These are phyloP conservation scores for Channa maculata DNA, from an alignment of 2,113 vertebrate genomes.

Conservation along the genomic window DNA sequence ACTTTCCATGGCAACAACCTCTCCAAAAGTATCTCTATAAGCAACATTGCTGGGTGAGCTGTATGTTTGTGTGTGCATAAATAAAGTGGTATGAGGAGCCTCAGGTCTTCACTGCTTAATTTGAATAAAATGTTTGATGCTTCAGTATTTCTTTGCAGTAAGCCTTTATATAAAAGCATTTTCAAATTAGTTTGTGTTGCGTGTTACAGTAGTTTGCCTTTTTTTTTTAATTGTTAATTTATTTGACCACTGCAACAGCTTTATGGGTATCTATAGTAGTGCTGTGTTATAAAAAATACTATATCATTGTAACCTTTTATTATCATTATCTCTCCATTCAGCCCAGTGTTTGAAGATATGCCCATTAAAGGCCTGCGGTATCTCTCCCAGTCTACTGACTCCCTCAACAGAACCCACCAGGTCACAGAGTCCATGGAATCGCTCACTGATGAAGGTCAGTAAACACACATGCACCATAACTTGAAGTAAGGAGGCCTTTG, in stretches of 20 bases:
- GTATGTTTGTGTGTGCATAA: not conserved
- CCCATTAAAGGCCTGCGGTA: constrained; percentile 89
- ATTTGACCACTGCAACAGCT: not conserved
- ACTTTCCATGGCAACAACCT: constrained; percentile 84
- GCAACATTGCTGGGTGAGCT: constrained; percentile 97
- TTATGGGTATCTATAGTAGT: not conserved
- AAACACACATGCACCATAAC: not conserved
- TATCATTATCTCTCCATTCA: constrained; percentile 61
- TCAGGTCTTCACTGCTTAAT: not conserved
- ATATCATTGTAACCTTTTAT: not conserved
- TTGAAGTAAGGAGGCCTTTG: no score
- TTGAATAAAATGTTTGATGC: not conserved
- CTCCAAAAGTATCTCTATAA: constrained; percentile 96
- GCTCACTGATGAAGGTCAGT: constrained; percentile 93
- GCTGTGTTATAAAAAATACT: not conserved
- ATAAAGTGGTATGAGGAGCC: not conserved
- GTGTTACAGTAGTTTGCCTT: no score
- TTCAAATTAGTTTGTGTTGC: not conserved
- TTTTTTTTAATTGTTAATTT: not conserved
- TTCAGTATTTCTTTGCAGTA: not conserved
- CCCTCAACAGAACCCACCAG: constrained; percentile 91
- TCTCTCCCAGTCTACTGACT: constrained; percentile 96
- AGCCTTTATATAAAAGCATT: not conserved
- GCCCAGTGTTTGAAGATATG: constrained; percentile 91
- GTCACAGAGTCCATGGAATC: constrained; percentile 96